Evolutionary conservation across 1,140 invertebrate genomes (phyloP), one percentile per base, ranked within the genome.

Genomic region (Pseudomyrmex dendroicus): DNA sequence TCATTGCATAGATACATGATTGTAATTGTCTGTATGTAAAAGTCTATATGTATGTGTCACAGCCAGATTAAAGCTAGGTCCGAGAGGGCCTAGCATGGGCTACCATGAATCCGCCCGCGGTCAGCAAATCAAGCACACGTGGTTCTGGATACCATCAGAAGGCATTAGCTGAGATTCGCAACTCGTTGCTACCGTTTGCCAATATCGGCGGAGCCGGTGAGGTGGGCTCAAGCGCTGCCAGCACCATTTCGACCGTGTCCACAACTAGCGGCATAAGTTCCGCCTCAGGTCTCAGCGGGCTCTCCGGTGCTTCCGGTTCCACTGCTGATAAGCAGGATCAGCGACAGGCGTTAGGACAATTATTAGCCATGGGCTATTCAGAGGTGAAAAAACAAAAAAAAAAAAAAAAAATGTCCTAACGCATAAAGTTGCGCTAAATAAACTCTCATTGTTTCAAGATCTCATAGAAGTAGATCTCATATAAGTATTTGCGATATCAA

Each of bases 121-220:
- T 95, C 91, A 94, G 93, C 93, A 96, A 96, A 95, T 95, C 96
- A 93, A 95, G 95, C 93, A 96, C 96, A 95, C 96, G 96, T 93
- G 96, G 96, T 93, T 96, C 96, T 95, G 96, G 96, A 95, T 98
- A 98, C 94, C 96, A 97, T 94, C 97, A 98, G 92, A 98, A 98
- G 94, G 97, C 97, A 89, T 95, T 98, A 93, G 97, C 97, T 93
- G 96, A 97, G 94, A 98, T 98, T 91, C 95, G 97, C 73, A 98
- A 98, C 91, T 97, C 97, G 63, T 93, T 98, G 85, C 95, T 97
- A 89, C 97, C 97, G 61, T 98, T 98, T 92, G 97, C 97, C 67
- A 97, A 97, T 93, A 97, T 95, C 87, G 96, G 96, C 86, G 92
- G 94, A 83, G 94, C 93, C 84, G 95, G 95, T 66, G 94, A 95